Evolutionary conservation across 2,888 invertebrate species (phyloP).

Genomic region (Pammene aurita): DNA sequence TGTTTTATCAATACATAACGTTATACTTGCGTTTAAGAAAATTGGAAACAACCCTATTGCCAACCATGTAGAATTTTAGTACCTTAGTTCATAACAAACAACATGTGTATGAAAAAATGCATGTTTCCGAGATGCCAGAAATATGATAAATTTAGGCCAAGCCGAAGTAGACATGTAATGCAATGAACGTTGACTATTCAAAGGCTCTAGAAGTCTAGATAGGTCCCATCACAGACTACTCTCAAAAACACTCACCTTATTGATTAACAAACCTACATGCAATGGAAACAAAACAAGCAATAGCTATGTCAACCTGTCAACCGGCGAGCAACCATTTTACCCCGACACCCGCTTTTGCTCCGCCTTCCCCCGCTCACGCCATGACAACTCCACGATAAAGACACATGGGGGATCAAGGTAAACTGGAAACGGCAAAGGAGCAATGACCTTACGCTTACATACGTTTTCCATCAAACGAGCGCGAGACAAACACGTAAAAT

Average conservation of each 20-base stretch:
- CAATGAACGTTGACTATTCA: background rate
- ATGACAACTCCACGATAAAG: background rate
- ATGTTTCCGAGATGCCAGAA: too few species aligned
- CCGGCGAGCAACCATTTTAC: constrained; percentile 16
- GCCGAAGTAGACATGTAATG: background rate
- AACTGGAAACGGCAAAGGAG: constrained; percentile 16
- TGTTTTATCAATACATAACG: too few species aligned
- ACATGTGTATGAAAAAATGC: too few species aligned
- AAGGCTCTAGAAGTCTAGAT: background rate
- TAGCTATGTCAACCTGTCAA: constrained; percentile 40
- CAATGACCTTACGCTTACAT: constrained; percentile 39
- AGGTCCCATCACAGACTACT: constrained; percentile 3
- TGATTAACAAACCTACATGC: constrained; percentile 41
- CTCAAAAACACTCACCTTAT: constrained; percentile 33
- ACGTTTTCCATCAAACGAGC: constrained; percentile 40
- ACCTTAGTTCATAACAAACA: too few species aligned
- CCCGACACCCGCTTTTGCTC: background rate
- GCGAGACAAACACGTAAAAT: background rate
- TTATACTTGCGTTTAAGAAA: too few species aligned
- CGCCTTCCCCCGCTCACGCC: constrained; percentile 11
- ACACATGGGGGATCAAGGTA: constrained; percentile 18
- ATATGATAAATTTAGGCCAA: background rate
- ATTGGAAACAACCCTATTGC: too few species aligned
- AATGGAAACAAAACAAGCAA: constrained; percentile 39
- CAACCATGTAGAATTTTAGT: too few species aligned